Conservation (phyloP, 2,113 vertebrate genomes). For the Siphamia tubifer region DNA sequence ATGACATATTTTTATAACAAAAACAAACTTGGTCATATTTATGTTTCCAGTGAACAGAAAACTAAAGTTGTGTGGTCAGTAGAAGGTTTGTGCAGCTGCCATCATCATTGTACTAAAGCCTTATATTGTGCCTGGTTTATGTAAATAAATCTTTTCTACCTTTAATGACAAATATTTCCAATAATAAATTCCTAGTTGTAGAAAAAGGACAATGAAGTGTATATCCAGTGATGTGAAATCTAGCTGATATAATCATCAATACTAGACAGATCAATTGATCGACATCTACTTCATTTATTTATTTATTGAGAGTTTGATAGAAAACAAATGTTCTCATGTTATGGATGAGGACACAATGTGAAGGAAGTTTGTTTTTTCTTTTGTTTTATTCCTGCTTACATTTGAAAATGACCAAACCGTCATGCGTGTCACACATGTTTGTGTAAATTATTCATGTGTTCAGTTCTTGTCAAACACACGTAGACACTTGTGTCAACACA, state of each 20-base stretch:
- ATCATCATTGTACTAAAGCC: not conserved
- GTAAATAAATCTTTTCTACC: slow-evolving; percentile 61
- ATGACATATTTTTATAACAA: too few species aligned
- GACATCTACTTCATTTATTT: slow-evolving; percentile 76
- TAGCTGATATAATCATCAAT: slow-evolving; percentile 44
- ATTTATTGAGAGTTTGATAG: slow-evolving; percentile 77
- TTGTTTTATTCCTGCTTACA: not conserved
- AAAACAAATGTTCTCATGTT: slow-evolving; percentile 38
- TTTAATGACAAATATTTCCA: slow-evolving; percentile 36
- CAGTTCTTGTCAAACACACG: slow-evolving; percentile 5
- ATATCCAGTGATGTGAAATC: slow-evolving; percentile 45
- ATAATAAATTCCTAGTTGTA: slow-evolving; percentile 55
- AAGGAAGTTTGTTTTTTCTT: not conserved
- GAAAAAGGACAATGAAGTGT: slow-evolving; percentile 48
- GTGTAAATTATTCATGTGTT: slow-evolving; percentile 6
- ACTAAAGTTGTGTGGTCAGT: too few species aligned
- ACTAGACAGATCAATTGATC: slow-evolving; percentile 50
- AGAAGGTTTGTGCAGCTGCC: too few species aligned
- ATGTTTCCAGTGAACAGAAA: too few species aligned
- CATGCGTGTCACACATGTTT: slow-evolving; percentile 6
- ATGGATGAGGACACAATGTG: not conserved
- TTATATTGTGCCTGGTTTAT: slow-evolving; percentile 41
- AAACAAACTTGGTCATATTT: too few species aligned
- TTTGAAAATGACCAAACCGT: not conserved
- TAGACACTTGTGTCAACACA: slow-evolving; percentile 20